These are phyloP conservation scores for Podarcis cretensis DNA, from an alignment of 2,113 vertebrate genomes.

Conservation along the genomic window DNA sequence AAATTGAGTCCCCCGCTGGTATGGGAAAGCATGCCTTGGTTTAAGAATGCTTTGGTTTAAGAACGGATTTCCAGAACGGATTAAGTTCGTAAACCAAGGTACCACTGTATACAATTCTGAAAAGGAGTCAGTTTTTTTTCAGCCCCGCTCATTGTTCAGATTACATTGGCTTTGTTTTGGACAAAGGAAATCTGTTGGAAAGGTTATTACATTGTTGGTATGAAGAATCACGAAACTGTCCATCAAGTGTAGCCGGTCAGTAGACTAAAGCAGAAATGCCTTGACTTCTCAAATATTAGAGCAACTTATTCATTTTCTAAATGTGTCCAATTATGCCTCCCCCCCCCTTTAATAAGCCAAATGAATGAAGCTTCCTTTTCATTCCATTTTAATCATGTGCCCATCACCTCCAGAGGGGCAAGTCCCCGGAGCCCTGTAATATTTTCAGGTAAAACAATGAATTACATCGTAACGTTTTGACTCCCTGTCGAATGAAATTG, in stretches of 20 bases:
- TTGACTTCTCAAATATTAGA: neutral
- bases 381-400: slow-evolving; percentile 23
- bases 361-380: slow-evolving; percentile 17
- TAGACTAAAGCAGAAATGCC: neutral
- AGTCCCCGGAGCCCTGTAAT: neutral
- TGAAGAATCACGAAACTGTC: too few species aligned
- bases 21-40: too few species aligned
- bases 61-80: too few species aligned
- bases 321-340: neutral
- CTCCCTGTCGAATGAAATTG: slow-evolving; percentile 27
- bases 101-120: neutral
- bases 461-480: neutral
- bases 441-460: slow-evolving; percentile 46
- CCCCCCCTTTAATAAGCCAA: slow-evolving; percentile 20
- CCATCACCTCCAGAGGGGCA: slow-evolving; percentile 34
- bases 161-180: neutral
- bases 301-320: neutral
- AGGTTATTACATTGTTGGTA: too few species aligned
- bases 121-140: neutral
- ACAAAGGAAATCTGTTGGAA: too few species aligned
- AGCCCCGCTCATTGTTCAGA: slow-evolving; percentile 1
- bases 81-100: too few species aligned
- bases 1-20: too few species aligned
- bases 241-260: neutral
- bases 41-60: too few species aligned